Evolutionary conservation across 2,113 vertebrate genomes (phyloP).

Genomic region (Ia io): DNA sequence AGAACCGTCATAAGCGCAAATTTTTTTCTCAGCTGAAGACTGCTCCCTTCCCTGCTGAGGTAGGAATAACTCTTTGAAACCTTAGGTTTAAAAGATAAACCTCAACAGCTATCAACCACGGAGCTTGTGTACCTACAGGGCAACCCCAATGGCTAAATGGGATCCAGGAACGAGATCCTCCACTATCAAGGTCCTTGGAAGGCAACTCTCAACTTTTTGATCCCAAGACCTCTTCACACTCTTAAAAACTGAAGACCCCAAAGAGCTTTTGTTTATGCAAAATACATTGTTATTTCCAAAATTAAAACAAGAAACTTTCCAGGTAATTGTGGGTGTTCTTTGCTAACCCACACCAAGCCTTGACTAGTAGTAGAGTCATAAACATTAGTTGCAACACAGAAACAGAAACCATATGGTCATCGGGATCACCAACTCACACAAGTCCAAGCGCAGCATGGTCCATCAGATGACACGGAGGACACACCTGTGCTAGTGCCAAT

Average conservation of each 20-base stretch:
- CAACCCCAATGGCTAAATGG: background rate
- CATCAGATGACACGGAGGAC: background rate
- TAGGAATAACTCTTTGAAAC: background rate
- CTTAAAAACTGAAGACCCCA: background rate
- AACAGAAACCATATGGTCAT: background rate
- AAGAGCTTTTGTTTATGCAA: background rate
- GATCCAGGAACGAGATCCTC: background rate
- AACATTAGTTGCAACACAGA: too few species aligned
- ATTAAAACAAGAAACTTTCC: background rate
- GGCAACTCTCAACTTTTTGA: background rate
- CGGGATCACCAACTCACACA: background rate
- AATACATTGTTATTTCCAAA: background rate
- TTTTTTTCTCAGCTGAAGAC: background rate
- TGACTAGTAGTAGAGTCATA: accelerated
- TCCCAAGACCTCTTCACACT: background rate
- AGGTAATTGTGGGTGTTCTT: background rate
- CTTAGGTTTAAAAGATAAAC: background rate
- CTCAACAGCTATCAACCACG: background rate
- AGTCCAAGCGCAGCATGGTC: background rate
- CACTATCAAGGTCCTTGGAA: background rate
- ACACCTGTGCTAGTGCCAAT: too few species aligned
- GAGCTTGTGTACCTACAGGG: background rate
- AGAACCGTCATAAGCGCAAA: too few species aligned
- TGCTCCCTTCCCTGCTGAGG: background rate
- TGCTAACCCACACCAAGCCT: background rate